Base-by-base conservation (phyloP, 2,113 vertebrate genomes). In the Sebastes schlegelii region DNA sequence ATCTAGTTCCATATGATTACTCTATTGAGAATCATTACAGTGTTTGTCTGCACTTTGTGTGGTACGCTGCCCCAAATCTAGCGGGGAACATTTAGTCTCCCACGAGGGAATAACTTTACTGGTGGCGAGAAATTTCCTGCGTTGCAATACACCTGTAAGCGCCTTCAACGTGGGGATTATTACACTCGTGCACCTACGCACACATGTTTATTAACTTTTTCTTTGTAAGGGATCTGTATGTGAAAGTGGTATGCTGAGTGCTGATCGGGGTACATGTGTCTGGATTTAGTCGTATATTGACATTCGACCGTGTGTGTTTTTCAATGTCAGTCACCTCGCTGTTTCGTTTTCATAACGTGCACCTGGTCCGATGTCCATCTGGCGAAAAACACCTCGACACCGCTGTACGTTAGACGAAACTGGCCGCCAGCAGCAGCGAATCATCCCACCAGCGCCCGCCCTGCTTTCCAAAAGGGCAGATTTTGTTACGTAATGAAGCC, bases 401-500 rank as follows among this genome's bases (percentile, higher is more conserved):
- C 34, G 4, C 73, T 21, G 55, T 69, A 2, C 5, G 17, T 65
- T 66, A 52, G 55, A 43, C 48, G 7, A 74, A 72, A 75, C 60
- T 17, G n/a, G 4, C 52, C 52, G 8, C 3, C 19, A 11, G 62
- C 55, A 16, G 61, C 55, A 14, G 70, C 26, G 13, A 72, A 58
- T 69, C 43, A 69, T 70, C 26, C 58, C 64, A 52, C 16, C 65
- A n/a, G 34, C 4, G 11, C 21, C 55, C 14, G 45, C 57, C 34
- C 45, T 40, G 34, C 72, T 54, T 45, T 79, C 66, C 57, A 40
- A 84, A 86, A 76, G n/a, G 64, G 34, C 68, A 61, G 60, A 64
- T 82, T 83, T 81, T 5, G 68, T 93, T 90, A 88, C 21, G 62
- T 84, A 91, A 93, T 13, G n/a, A 55, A 67, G 69, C n/a, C 61